These are phyloP conservation scores for Atta cephalotes DNA, from an alignment of 1,140 invertebrate genomes.

Conservation along the genomic window DNA sequence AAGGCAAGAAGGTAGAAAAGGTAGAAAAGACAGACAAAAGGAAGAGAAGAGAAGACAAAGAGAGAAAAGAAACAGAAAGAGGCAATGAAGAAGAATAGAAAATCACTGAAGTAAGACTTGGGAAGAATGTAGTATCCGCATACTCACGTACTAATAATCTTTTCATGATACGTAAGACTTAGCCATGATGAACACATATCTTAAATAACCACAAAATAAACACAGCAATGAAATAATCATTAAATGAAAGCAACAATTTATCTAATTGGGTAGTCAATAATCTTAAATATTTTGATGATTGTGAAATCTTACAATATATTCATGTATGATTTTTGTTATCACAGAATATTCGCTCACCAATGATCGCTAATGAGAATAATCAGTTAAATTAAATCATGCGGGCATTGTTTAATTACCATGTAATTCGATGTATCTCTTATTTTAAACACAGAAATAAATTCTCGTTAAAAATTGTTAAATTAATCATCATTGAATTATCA, in stretches of 20 bases:
- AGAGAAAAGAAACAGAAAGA: neutral
- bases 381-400: neutral
- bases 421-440: neutral
- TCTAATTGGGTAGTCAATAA: constrained; percentile 10
- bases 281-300: neutral
- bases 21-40: constrained; percentile 20
- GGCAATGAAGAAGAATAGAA: neutral
- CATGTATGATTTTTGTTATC: constrained; percentile 15
- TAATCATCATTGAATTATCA: too few species aligned
- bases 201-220: constrained; percentile 45
- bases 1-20: neutral
- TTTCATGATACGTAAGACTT: constrained; percentile 17
- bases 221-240: constrained; percentile 20
- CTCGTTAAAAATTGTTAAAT: too few species aligned
- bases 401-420: neutral
- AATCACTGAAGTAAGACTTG: constrained; percentile 9
- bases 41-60: neutral
- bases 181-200: neutral
- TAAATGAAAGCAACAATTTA: neutral
- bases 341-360: neutral
- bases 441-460: constrained; percentile 7
- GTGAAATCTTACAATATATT: constrained; percentile 22
- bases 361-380: neutral
- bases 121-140: neutral
- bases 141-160: constrained; percentile 58